Evolutionary conservation across 1,140 invertebrate genomes (phyloP).

Genomic region (Saccostrea echinata): DNA sequence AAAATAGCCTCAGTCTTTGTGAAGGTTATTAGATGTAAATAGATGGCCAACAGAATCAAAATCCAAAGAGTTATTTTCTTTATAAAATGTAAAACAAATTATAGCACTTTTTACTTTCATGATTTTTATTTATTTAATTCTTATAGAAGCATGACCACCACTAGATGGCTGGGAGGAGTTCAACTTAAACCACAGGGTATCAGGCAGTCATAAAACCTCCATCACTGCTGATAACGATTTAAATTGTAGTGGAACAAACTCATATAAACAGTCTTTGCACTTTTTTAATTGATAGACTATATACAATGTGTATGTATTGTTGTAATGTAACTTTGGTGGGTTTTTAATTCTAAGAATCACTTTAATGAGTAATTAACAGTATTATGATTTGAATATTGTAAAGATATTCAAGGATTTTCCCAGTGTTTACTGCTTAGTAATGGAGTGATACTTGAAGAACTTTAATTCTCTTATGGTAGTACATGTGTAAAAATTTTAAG

Average conservation of each 20-base stretch:
- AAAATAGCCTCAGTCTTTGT: no score
- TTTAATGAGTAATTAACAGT: background rate
- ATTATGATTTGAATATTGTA: constrained; percentile 30
- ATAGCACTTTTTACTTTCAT: background rate
- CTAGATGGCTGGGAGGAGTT: background rate
- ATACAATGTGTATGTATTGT: background rate
- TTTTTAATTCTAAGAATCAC: background rate
- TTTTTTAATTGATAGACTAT: background rate
- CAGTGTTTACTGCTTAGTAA: background rate
- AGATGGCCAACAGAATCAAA: no score
- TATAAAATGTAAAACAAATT: background rate
- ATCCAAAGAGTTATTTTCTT: background rate
- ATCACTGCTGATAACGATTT: background rate
- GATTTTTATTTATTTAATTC: background rate
- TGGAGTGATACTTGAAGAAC: no score
- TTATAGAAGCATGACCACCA: constrained; percentile 16
- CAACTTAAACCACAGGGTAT: background rate
- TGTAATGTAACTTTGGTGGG: background rate
- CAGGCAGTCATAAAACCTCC: background rate
- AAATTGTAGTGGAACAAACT: background rate
- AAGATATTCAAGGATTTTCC: constrained; percentile 14
- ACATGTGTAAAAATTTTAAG: no score
- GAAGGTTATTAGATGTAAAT: no score
- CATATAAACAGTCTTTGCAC: background rate
- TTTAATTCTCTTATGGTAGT: no score